These are phyloP conservation scores for Poecilia velifera DNA, from an alignment of 2,797 vertebrate species.

Conservation along the genomic window DNA sequence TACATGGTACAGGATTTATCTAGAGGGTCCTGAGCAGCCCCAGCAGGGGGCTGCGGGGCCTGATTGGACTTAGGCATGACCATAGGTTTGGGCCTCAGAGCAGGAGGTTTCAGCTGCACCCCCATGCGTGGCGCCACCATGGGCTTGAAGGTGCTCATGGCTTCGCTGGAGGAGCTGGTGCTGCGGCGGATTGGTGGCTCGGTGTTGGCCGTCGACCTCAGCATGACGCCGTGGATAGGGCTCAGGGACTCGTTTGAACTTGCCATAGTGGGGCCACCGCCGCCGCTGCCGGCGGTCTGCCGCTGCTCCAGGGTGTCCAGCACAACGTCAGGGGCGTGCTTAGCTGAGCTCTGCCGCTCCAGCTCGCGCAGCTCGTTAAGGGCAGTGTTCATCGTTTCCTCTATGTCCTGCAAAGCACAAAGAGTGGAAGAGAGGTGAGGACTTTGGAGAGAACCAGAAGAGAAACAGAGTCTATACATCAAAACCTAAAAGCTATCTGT, in stretches of 20 bases:
- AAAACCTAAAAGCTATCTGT: neutral
- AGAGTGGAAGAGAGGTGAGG: slow-evolving; percentile 3
- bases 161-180: slow-evolving; percentile 90
- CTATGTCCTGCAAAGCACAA: slow-evolving; percentile 88
- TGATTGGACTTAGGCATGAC: slow-evolving; percentile 90
- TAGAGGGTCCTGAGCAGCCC: slow-evolving; percentile 85
- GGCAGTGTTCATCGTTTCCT: slow-evolving; percentile 98
- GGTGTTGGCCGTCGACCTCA: slow-evolving; percentile 80
- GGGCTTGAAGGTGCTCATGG: slow-evolving; percentile 98
- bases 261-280: slow-evolving; percentile 82
- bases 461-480: neutral
- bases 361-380: slow-evolving; percentile 96
- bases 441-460: neutral
- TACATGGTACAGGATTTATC: slow-evolving; percentile 99
- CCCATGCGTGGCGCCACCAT: slow-evolving; percentile 94
- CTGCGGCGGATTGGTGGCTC: slow-evolving; percentile 90
- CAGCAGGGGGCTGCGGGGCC: slow-evolving; percentile 67
- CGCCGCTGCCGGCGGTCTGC: slow-evolving; percentile 80
- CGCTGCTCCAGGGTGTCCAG: slow-evolving; percentile 96
- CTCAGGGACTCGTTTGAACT: slow-evolving; percentile 86
- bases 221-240: slow-evolving; percentile 77
- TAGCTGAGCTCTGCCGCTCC: slow-evolving; percentile 94
- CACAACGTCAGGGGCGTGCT: slow-evolving; percentile 97
- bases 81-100: slow-evolving; percentile 94
- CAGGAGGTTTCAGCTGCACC: slow-evolving; percentile 96